phyloP scores from a whole-genome alignment of 2,888 invertebrate genomes.

The Cephonodes hylas region DNA sequence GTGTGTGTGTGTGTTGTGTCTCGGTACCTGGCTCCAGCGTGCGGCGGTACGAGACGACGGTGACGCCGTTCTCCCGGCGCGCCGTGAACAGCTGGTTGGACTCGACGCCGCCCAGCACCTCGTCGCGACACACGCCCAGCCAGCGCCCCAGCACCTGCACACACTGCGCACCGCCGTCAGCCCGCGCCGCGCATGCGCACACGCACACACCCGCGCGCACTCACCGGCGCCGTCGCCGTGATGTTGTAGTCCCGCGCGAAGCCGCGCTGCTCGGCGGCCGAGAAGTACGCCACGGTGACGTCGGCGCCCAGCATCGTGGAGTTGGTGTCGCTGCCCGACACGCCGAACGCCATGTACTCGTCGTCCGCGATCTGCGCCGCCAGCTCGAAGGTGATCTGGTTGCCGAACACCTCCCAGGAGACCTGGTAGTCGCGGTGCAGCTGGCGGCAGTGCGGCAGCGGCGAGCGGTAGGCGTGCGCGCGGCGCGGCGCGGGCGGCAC shows the following conservation, averaged over 20 bases:
- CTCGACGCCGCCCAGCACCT: conserved; percentile 89
- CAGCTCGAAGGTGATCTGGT: conserved; percentile 91
- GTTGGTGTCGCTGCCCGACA: conserved; percentile 86
- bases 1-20: not conserved
- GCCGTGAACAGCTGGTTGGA: conserved; percentile 90
- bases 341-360: conserved; percentile 94
- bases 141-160: conserved; percentile 92
- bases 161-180: conserved; percentile 85
- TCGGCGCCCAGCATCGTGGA: conserved; percentile 93
- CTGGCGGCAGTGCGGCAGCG: conserved; percentile 91
- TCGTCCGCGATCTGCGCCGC: conserved; percentile 85
- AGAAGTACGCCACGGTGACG: conserved; percentile 88
- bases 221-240: conserved; percentile 89
- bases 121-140: conserved; percentile 93
- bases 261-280: conserved; percentile 83
- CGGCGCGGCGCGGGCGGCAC: conserved; percentile 89
- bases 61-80: conserved; percentile 87
- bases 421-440: conserved; percentile 91
- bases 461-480: conserved; percentile 66
- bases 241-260: conserved; percentile 92
- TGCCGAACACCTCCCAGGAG: conserved; percentile 95
- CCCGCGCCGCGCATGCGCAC: conserved; percentile 85
- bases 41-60: conserved; percentile 89
- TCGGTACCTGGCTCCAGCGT: conserved; percentile 84
- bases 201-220: conserved; percentile 69